Base-by-base conservation (phyloP, 2,113 vertebrate genomes). In the Puma concolor region DNA sequence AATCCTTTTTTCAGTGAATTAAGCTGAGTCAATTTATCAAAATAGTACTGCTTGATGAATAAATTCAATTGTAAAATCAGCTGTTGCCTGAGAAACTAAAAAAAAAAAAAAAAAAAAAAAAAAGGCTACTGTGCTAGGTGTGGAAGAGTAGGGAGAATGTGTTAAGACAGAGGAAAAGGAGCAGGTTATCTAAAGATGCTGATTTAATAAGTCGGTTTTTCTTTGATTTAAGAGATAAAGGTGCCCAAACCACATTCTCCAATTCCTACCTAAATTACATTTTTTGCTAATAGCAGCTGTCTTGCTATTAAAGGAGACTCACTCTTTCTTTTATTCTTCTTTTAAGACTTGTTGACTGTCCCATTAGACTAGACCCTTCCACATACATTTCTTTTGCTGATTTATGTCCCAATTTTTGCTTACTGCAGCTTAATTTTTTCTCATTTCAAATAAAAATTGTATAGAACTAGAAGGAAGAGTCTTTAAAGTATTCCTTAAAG, bases 11-110 rank as follows among this genome's bases (percentile, higher is more conserved):
- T 95, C 93, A 96, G 82, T 92, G 67, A 97, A 91, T 81, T 94
- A 96, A 96, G 16, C 63, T 91, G 57, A 84, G 31, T 96, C 84
- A 88, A 21, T 11, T 94, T 93, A 82, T 79, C 66, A 96, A 94
- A 96, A 97, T 95, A 96, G 87, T 81, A 29, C 23, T 97, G 83
- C 89, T 93, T 97, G 95, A 38, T 87, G 88, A 81, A 88, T 80
- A 98, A 87, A 97, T 97, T 98, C 90, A 88, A 76, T 95, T 81
- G 86, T 95, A 97, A 94, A 95, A 97, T 96, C 91, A 69, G 38
- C 10, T 94, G 29, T 52, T 98, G 94, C 44, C 71, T 97, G 0
- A 91, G 92, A 95, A 74, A 93, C 64, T 97, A 92, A 76, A 93
- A 74, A 93, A 67, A 60, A 36, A 36, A 36, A 36, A 36, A 36